Conservation (phyloP, 1,140 invertebrate genomes). For the Bombus superbus region DNA sequence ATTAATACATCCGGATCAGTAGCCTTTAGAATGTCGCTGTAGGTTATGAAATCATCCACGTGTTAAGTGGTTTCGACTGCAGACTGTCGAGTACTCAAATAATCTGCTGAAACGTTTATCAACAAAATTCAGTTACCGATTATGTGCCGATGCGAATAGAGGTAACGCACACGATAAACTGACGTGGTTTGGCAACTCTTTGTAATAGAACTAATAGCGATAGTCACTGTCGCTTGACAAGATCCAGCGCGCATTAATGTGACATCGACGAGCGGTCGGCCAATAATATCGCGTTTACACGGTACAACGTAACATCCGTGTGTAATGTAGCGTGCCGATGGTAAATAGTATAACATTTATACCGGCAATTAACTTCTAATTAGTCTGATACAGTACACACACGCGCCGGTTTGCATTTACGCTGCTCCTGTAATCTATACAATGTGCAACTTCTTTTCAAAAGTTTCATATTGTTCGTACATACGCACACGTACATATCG, state of each 20-base stretch:
- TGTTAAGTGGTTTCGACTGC: conserved; percentile 29
- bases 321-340: conserved; percentile 31
- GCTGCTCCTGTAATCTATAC: no score
- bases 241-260: conserved; percentile 35
- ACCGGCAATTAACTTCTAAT: conserved; percentile 59
- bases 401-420: no score
- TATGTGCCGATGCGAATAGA: conserved; percentile 5
- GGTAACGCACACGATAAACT: conserved; percentile 30
- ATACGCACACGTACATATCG: no score
- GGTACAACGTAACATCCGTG: background rate
- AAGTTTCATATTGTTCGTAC: no score
- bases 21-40: no score
- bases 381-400: conserved; percentile 6
- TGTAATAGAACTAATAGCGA: conserved; percentile 43
- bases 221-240: conserved; percentile 21
- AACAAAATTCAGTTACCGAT: conserved; percentile 35
- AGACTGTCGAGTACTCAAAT: background rate
- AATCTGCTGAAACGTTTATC: conserved; percentile 45
- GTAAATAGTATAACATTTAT: conserved; percentile 61
- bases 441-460: no score
- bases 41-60: background rate
- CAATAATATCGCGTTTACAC: conserved; percentile 48
- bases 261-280: conserved; percentile 30
- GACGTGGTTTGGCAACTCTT: conserved; percentile 43
- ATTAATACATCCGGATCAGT: no score